Base-by-base conservation (phyloP, 53 echinoderm and acorn worm genomes). In the Stichopus horrens region DNA sequence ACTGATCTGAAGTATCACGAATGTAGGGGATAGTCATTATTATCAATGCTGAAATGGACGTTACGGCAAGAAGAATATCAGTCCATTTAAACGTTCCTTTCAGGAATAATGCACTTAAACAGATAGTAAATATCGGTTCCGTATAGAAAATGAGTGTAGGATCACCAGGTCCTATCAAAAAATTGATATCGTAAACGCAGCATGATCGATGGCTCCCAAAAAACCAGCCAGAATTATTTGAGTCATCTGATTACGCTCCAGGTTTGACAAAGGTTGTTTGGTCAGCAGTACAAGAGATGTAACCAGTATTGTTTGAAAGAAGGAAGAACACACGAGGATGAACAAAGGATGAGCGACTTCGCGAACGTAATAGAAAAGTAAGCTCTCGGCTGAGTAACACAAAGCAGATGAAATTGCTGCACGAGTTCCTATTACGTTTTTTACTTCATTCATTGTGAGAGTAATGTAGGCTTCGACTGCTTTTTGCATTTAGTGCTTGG, bases 121-220 rank as follows among this genome's bases (percentile, higher is more conserved):
- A 16, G 37, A 77, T 51, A 5, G 77, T 77, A 52, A 77, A 77
- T 6, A 77, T 53, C 37, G 77, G 77, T 9, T 77, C 52, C 23
- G 77, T 77, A 16, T 77, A 77, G 7, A 77, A 77, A 52, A 77
- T 51, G 22, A 77, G 16, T 7, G 77, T 77, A 16, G 77, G 52
- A 53, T 77, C 37, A 77, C 77, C 77, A n/a, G 77, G 77, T 37
- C 77, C 77, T 77, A 77, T 77, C 51, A 37, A 53, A 11, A 77
- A 8, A 77, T 19, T 16, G 77, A 21, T 16, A 51, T 21, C 6
- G 77, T 37, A 1, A 77, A 77, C 14, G 16, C 52, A 0, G 37
- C 51, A 51, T 77, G 77, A 16, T 21, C 13, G 16, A 77, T 37
- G 16, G 77, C 22, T 14, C 77, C 77, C 7, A 16, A 16, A 53